Evolutionary conservation across 1,140 invertebrate genomes (phyloP).

Genomic region (Caenorhabditis briggsae): DNA sequence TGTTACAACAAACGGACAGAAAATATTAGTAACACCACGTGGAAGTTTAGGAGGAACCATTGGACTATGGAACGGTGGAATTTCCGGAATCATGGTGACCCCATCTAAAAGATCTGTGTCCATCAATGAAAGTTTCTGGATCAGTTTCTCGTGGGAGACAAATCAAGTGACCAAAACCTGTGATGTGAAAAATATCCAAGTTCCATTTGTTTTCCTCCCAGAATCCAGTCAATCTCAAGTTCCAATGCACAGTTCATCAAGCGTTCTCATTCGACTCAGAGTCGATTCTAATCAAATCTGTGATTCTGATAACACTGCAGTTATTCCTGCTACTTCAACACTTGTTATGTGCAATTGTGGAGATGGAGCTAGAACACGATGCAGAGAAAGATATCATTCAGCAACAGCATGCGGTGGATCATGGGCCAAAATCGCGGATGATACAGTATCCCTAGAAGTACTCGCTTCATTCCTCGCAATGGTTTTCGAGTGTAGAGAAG

Average conservation of each 20-base stretch:
- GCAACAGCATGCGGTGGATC: conserved; percentile 56
- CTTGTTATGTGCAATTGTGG: conserved; percentile 57
- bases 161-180: not conserved
- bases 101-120: conserved; percentile 25
- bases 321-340: not conserved
- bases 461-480: conserved; percentile 48
- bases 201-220: conserved; percentile 44
- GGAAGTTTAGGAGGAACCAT: conserved; percentile 43
- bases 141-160: conserved; percentile 4
- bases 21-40: conserved; percentile 30
- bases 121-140: conserved; percentile 57
- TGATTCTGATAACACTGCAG: not conserved
- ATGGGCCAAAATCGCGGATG: conserved; percentile 53
- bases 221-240: not conserved
- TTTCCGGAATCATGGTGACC: conserved; percentile 3
- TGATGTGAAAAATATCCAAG: conserved; percentile 35
- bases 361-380: conserved; percentile 46
- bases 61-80: conserved; percentile 16
- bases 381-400: conserved; percentile 41
- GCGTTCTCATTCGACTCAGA: conserved; percentile 9
- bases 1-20: not conserved
- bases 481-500: conserved; percentile 53
- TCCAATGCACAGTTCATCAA: conserved; percentile 7
- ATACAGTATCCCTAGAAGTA: conserved; percentile 54
- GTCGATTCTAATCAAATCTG: not conserved